Base-by-base conservation (phyloP, 1,140 invertebrate genomes). In the Parapsyche elsis region DNA sequence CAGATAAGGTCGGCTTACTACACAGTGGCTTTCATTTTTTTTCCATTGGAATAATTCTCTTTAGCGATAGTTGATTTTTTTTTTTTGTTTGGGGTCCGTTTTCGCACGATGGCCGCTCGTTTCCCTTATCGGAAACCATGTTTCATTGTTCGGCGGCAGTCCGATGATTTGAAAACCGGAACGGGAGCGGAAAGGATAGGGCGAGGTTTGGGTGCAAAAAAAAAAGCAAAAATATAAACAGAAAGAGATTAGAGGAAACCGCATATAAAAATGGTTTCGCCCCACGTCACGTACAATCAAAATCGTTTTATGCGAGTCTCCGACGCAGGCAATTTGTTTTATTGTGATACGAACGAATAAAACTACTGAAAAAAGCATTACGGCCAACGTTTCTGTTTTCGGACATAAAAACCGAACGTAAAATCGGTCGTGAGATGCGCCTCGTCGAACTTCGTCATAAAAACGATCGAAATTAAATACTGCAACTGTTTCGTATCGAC, bases 121-220 rank as follows among this genome's bases (percentile, higher is more conserved):
- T 71, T 71, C 67, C 38, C 67, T 71, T 71, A 73, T 73, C 71
- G 45, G 71, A 49, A 73, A 38, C 71, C 38, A 19, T 73, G 44
- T 73, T 73, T 73, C 71, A 73, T 73, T 73, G 71, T 49, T 67
- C 21, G 64, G n/a, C 64, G 64, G 30, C 30, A 38, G 30, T 38
- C 10, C 12, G 49, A 14, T 53, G 49, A 67, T 67, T 67, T 26
- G 64, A 67, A 67, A 67, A 67, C 19, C n/a, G n/a, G 59, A 61
- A 61, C 59, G 16, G 59, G 59, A 71, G 16, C 30, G 44, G 71
- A 46, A 73, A 30, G 21, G 16, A 38, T 38, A 4, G 30, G 30
- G 30, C 2, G 30, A 4, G 30, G 30, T 38, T 38, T 38, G 30
- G 30, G 30, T 53, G 12, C 16, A 19, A 61, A 61, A 67, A 67